Percentiles rank a stretch among this genome's conserved stretches.
Conservation (phyloP, 23 tunicate genomes). For the Corella eumyota region DNA sequence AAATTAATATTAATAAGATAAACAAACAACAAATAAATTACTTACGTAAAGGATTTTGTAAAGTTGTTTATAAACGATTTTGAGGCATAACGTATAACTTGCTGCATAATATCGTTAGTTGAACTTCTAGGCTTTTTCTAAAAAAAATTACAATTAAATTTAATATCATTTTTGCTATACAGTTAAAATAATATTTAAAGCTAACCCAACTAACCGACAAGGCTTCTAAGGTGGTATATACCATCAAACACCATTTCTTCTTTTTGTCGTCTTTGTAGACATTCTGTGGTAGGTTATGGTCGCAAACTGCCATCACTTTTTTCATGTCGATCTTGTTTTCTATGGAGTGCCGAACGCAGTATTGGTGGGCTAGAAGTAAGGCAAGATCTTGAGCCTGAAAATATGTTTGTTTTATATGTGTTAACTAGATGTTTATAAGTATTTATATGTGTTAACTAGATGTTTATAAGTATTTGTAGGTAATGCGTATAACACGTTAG, state of each 20-base stretch:
- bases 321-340: slow-evolving; percentile 17
- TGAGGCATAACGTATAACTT: slow-evolving; percentile 74
- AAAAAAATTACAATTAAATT: not conserved
- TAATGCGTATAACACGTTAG: not conserved
- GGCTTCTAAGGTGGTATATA: slow-evolving; percentile 49
- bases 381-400: slow-evolving; percentile 78
- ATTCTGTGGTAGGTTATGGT: slow-evolving; percentile 29
- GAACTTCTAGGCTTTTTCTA: slow-evolving; percentile 3
- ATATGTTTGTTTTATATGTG: too few species aligned
- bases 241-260: slow-evolving; percentile 76
- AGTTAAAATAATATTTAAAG: too few species aligned
- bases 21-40: too few species aligned
- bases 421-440: too few species aligned
- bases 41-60: slow-evolving; percentile 55
- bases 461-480: too few species aligned
- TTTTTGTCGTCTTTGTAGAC: slow-evolving; percentile 24
- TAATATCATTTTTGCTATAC: not conserved
- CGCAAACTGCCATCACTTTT: slow-evolving; percentile 30
- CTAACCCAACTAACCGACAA: slow-evolving; percentile 49
- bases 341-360: slow-evolving; percentile 37
- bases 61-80: slow-evolving; percentile 38
- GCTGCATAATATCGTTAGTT: slow-evolving; percentile 51
- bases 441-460: too few species aligned
- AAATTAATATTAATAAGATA: too few species aligned
- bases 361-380: slow-evolving; percentile 78